Percentiles rank a stretch among this genome's conserved stretches.
phyloP scores from a whole-genome alignment of 2,113 vertebrate species.

The Dendropsophus ebraccatus region DNA sequence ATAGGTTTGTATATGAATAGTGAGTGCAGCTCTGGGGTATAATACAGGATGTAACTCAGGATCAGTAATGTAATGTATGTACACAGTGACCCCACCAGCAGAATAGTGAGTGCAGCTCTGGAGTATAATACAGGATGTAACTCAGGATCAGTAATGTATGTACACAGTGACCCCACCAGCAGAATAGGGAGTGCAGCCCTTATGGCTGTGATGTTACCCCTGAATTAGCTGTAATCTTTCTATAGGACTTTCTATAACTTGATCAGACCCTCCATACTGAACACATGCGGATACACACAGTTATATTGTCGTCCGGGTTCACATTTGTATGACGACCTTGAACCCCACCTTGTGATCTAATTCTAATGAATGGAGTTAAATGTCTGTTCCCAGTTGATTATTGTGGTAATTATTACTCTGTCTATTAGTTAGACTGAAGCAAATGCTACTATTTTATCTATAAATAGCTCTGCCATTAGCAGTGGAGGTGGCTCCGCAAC shows the following conservation, averaged over 20 bases:
- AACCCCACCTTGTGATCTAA: neutral
- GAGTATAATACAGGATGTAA: too few relatives aligned
- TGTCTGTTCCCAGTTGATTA: neutral
- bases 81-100: too few relatives aligned
- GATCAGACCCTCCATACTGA: too few relatives aligned
- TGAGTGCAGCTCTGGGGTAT: too few relatives aligned
- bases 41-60: too few relatives aligned
- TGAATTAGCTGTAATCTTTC: neutral
- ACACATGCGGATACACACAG: neutral
- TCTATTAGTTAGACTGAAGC: slow-evolving; percentile 20
- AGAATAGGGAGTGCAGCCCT: too few relatives aligned
- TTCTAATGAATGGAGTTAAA: neutral
- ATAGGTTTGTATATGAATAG: too few relatives aligned
- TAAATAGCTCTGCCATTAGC: slow-evolving; percentile 44
- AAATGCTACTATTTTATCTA: slow-evolving; percentile 32
- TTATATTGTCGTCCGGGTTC: neutral
- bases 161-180: too few relatives aligned
- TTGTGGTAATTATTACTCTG: slow-evolving; percentile 31
- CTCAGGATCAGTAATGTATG: too few relatives aligned
- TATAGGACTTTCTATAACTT: neutral
- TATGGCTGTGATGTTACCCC: neutral
- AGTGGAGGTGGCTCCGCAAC: slow-evolving; percentile 22
- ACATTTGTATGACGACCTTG: neutral
- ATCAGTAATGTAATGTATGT: too few relatives aligned
- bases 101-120: too few relatives aligned